Evolutionary conservation across 2,113 vertebrate species (phyloP).

Genomic region (Merops nubicus): DNA sequence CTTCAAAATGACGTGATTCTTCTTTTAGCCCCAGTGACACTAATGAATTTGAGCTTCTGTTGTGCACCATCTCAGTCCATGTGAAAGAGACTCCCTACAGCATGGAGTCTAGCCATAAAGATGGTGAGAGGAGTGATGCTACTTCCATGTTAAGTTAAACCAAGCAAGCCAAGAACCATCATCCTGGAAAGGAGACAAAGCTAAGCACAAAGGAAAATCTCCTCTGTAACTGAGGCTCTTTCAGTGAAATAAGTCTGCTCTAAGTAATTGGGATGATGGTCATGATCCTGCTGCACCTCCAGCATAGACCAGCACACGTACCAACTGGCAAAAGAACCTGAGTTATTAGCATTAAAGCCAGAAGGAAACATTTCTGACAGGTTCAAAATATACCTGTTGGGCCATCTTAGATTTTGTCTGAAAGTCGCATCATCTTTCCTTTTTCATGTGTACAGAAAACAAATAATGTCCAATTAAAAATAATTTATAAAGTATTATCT

Average conservation of each 20-base stretch:
- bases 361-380: not conserved
- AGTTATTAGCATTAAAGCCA: not conserved
- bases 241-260: not conserved
- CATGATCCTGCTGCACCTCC: not conserved
- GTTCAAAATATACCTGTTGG: not conserved
- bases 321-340: not conserved
- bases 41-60: not conserved
- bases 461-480: not conserved
- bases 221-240: not conserved
- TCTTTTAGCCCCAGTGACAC: not conserved
- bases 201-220: not conserved
- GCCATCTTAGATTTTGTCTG: not conserved
- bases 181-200: not conserved
- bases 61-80: not conserved
- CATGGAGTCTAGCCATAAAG: not conserved
- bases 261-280: rapidly evolving
- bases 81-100: not conserved
- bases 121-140: not conserved
- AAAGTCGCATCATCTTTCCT: not conserved
- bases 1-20: not conserved
- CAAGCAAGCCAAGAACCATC: not conserved
- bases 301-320: not conserved
- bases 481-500: not conserved
- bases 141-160: not conserved
- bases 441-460: not conserved